Conservation (phyloP, 1,140 invertebrate genomes). For the Coptotermes formosanus region DNA sequence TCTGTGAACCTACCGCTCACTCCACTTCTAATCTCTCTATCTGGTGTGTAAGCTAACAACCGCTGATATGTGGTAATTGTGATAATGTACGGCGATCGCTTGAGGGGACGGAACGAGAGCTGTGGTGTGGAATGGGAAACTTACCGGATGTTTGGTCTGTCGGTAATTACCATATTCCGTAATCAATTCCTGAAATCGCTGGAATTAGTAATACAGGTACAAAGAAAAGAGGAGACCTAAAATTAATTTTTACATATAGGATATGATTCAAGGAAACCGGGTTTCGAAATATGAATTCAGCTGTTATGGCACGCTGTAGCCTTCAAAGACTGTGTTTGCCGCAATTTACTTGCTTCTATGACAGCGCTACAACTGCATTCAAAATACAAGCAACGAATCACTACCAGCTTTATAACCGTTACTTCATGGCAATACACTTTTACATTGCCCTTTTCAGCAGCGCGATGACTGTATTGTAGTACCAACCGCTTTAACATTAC, state of each 20-base stretch:
- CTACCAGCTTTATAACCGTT: background rate
- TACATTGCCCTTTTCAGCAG: background rate
- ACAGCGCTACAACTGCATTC: background rate
- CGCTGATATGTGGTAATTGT: background rate
- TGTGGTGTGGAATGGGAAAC: background rate
- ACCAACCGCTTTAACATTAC: too few species aligned
- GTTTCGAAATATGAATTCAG: background rate
- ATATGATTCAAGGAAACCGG: background rate
- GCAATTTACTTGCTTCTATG: background rate
- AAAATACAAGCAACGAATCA: background rate
- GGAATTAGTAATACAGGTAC: background rate
- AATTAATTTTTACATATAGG: background rate
- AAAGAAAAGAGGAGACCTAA: background rate
- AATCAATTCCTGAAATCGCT: conserved; percentile 12
- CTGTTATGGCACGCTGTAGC: background rate
- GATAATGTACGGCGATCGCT: background rate
- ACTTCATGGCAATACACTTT: background rate
- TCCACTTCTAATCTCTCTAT: background rate
- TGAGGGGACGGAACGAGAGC: background rate
- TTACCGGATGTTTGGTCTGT: background rate
- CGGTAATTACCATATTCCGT: background rate
- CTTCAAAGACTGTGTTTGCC: background rate
- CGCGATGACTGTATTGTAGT: too few species aligned
- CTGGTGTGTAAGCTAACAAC: background rate
- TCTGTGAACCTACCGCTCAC: background rate